Evolutionary conservation across 2,888 invertebrate genomes (phyloP).

Genomic region (Cotesia congregata): DNA sequence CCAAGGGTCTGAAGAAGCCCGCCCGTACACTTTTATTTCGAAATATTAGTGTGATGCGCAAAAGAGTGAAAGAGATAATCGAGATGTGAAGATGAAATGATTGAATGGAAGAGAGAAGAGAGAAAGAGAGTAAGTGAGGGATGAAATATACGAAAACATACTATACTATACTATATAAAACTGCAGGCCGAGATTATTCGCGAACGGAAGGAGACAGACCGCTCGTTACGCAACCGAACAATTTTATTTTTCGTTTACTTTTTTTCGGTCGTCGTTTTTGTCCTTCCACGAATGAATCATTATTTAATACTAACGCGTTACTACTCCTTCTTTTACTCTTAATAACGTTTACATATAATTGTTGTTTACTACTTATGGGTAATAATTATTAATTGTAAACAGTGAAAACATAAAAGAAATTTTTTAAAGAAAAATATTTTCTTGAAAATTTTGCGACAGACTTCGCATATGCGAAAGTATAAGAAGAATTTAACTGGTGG

Average conservation of each 20-base stretch:
- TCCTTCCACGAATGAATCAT: conserved; percentile 49
- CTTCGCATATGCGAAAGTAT: too few relatives aligned
- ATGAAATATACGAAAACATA: not conserved
- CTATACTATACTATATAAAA: not conserved
- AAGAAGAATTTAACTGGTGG: too few relatives aligned
- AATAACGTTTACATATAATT: not conserved
- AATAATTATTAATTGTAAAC: too few relatives aligned
- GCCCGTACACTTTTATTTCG: not conserved
- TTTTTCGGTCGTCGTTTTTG: conserved; percentile 32
- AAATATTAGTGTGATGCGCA: not conserved
- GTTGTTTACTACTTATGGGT: too few relatives aligned
- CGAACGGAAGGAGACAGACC: conserved; percentile 34
- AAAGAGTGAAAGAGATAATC: conserved; percentile 4
- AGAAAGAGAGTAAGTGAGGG: conserved; percentile 30
- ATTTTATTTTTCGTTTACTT: conserved; percentile 28
- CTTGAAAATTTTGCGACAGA: too few relatives aligned
- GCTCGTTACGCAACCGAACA: conserved; percentile 46
- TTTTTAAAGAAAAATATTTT: too few relatives aligned
- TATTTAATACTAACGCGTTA: conserved; percentile 52
- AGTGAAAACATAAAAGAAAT: too few relatives aligned
- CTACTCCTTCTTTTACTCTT: conserved; percentile 36
- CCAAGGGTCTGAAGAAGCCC: not conserved
- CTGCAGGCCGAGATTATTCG: conserved; percentile 33
- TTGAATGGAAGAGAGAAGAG: conserved; percentile 13
- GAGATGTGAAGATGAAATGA: not conserved